Evolutionary conservation across 2,888 invertebrate genomes (phyloP), one percentile per base, ranked within the genome.

Genomic region (Pandemis corylana): DNA sequence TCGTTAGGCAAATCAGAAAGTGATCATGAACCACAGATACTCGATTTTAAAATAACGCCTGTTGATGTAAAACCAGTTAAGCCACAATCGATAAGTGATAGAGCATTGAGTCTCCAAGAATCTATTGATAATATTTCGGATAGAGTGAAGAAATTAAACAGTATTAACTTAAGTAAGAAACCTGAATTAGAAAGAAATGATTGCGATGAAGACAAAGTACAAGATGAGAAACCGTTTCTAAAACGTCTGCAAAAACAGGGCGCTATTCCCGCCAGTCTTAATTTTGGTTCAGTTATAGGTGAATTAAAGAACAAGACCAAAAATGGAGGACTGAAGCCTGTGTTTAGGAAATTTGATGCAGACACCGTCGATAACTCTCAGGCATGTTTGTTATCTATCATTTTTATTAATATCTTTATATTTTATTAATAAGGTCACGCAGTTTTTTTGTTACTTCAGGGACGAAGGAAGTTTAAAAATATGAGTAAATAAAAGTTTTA

Each of bases 271-370:
- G 78, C 82, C 7, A 90, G 90, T 44, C 81, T 94, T 10, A 92
- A 92, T 79, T 94, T 94, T 75, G 93, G 94, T 69, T 94, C 93
- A 44, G 90, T 94, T 28, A 94, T 94, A 71, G 94, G 94, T 56
- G 94, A 94, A 79, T 81, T 94, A 76, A 94, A 91, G 80, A 89
- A 85, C 76, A 94, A 92, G 85, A 94, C 94, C 1, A 89, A 86
- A 76, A 91, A 91, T 76, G 91, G 90, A 10, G 89, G 88, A 64
- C 81, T 93, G 36, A 94, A 93, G 80, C 94, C 94, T 2, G 94
- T 94, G 66, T 94, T 94, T 80, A 92, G 88, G 84, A 94, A 94
- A 79, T 93, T 94, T 76, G 92, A 92, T 76, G 77, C 84, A 49
- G 92, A 90, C 78, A 78, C 82, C 51, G 85, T 87, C 78, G 89